A percentile compares a stretch with the other conserved stretches of the same genome.
These are phyloP conservation scores for Aphelenchoides besseyi DNA, from an alignment of 1,140 invertebrate species.

Conservation along the genomic window DNA sequence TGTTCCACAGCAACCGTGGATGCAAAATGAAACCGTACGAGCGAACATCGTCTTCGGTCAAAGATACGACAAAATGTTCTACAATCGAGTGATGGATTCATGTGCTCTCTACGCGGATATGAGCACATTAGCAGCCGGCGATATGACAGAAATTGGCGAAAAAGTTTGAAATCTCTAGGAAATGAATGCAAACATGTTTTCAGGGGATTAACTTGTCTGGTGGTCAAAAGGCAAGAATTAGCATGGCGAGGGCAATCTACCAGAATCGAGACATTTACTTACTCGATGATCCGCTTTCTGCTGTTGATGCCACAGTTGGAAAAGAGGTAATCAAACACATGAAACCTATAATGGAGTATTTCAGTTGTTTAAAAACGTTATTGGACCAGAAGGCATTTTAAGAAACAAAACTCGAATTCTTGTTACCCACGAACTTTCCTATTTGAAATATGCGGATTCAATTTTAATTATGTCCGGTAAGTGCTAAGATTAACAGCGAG, in stretches of 20 bases:
- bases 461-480: conserved; percentile 53
- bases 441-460: conserved; percentile 44
- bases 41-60: conserved; percentile 80
- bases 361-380: conserved; percentile 63
- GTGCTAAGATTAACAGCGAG: not conserved
- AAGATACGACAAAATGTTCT: conserved; percentile 61
- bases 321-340: conserved; percentile 69
- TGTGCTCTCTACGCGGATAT: conserved; percentile 71
- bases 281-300: conserved; percentile 72
- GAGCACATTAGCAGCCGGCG: conserved; percentile 70
- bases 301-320: conserved; percentile 71
- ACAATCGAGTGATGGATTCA: conserved; percentile 64
- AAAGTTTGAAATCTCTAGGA: conserved; percentile 45
- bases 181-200: conserved; percentile 31
- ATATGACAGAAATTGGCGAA: conserved; percentile 68
- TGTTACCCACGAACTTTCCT: conserved; percentile 55
- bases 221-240: conserved; percentile 76
- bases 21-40: conserved; percentile 74
- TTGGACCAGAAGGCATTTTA: conserved; percentile 57
- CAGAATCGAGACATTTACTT: conserved; percentile 71
- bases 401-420: conserved; percentile 58
- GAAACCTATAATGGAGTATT: no score
- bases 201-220: conserved; percentile 71
- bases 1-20: conserved; percentile 79
- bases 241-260: conserved; percentile 70